These are phyloP conservation scores for Drosophila takahashii DNA, from an alignment of 1,140 invertebrate species.

Conservation along the genomic window DNA sequence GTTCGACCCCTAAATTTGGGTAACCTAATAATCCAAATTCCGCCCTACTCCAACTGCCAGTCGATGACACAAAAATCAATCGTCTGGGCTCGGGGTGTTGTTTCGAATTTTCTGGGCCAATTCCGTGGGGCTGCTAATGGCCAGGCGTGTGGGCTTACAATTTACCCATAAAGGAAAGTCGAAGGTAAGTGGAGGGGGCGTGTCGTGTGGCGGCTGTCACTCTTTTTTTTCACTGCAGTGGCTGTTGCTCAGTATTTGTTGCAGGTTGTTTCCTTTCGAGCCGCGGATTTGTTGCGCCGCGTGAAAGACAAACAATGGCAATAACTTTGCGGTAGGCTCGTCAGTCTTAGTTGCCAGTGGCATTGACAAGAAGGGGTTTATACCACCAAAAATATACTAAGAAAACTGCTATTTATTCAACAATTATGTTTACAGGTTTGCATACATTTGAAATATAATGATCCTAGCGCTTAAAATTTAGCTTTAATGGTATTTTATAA, in stretches of 20 bases:
- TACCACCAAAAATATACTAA: neutral
- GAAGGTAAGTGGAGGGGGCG: conserved; percentile 11
- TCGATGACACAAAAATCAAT: conserved; percentile 67
- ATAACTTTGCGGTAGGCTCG: conserved; percentile 73
- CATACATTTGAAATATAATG: no score
- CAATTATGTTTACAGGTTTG: no score
- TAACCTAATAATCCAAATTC: conserved; percentile 63
- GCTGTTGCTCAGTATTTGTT: conserved; percentile 26
- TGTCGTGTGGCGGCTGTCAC: conserved; percentile 38
- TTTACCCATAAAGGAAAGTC: conserved; percentile 3
- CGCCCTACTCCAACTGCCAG: conserved; percentile 22
- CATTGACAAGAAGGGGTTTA: neutral
- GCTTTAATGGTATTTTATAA: no score
- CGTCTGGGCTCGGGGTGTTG: conserved; percentile 37
- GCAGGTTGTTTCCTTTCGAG: conserved; percentile 19
- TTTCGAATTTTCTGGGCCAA: conserved; percentile 80
- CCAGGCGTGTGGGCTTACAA: conserved; percentile 26
- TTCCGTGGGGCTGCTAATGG: conserved; percentile 46
- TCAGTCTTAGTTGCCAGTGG: conserved; percentile 14
- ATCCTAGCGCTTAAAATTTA: no score
- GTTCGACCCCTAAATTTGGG: conserved; percentile 32
- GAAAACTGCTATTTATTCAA: neutral
- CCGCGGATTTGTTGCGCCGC: conserved; percentile 45
- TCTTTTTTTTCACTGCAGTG: conserved; percentile 16
- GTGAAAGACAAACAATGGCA: conserved; percentile 58